Base-by-base conservation (phyloP, 2,113 vertebrate genomes). In the Syngnathus typhle region DNA sequence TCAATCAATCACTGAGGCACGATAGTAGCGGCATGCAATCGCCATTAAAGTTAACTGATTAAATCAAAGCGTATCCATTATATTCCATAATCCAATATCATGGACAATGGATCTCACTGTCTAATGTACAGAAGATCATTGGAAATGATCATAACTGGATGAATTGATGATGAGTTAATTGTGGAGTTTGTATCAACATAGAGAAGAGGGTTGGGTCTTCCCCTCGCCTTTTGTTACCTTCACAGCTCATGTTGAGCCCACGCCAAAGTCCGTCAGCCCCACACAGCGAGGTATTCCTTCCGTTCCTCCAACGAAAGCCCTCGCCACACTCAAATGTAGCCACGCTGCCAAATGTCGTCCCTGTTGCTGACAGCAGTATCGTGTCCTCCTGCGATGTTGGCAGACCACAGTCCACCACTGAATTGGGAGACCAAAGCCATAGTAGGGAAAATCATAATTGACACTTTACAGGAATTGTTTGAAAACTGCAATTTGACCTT, bases 341-440 rank as follows among this genome's bases (percentile, higher is more conserved):
- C 21, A 74, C 58, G 4, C 84, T 85, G 55, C 65, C 61, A 7
- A 89, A 91, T 0, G 59, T 79, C n/a, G 88, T 91, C n/a, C 75
- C 74, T 32, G 83, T 75, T 11, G 52, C 6, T 2, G 84, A 74
- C 44, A 84, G 46, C 46, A 76, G 74, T 4, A 76, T 41, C 0
- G 76, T 27, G 67, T 88, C 69, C 23, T 78, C 65, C 37, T 74
- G 60, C 18, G 65, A 16, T 27, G 58, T 71, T 1, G 85, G 90
- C 19, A 5, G 66, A 6, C 91, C 90, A 64, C 92, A 93, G 49
- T 92, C 87, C 4, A 92, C 77, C 79, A 83, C 92, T 92, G 73
- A 62, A 65, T 1, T 65, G 13, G 12, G 70, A 19, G 44, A 67
- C 11, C 27, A 32, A 32, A 32, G 27, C 9, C 10, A 1, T 11